Conservation (phyloP, 2,113 vertebrate species). For the Brienomyrus brachyistius region DNA sequence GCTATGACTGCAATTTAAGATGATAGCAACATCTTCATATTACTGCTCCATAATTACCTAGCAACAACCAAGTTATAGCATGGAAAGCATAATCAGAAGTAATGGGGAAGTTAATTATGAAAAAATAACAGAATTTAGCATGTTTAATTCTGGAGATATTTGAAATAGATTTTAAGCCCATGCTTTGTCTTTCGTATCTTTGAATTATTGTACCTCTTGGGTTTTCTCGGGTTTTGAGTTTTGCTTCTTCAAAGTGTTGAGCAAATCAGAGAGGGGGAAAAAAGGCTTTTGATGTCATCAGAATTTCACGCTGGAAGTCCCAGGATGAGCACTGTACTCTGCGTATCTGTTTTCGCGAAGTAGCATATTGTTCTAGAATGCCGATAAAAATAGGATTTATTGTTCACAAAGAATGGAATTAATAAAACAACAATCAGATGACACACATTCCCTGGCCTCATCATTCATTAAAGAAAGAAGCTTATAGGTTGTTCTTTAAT, state of each 20-base stretch:
- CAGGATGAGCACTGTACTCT: background rate
- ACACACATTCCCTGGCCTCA: background rate
- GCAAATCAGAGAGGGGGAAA: background rate
- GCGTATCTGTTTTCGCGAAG: background rate
- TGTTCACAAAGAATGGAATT: background rate
- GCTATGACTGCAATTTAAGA: background rate
- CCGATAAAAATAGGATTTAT: background rate
- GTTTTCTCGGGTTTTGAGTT: background rate
- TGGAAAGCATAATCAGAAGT: background rate
- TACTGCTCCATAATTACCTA: background rate
- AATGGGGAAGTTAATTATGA: background rate
- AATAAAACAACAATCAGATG: background rate
- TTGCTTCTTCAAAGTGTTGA: background rate
- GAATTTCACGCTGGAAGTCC: background rate
- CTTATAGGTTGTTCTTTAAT: background rate
- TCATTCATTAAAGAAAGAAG: background rate
- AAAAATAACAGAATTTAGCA: background rate
- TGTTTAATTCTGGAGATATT: background rate
- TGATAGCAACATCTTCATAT: background rate
- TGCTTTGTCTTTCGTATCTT: background rate
- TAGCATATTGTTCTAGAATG: background rate
- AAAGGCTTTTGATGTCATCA: background rate
- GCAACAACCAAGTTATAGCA: background rate
- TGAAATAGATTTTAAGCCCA: background rate
- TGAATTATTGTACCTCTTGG: background rate